Percentiles rank a stretch among this genome's conserved stretches.
Conservation (phyloP, 1,140 invertebrate species). For the Zaprionus nigranus region DNA sequence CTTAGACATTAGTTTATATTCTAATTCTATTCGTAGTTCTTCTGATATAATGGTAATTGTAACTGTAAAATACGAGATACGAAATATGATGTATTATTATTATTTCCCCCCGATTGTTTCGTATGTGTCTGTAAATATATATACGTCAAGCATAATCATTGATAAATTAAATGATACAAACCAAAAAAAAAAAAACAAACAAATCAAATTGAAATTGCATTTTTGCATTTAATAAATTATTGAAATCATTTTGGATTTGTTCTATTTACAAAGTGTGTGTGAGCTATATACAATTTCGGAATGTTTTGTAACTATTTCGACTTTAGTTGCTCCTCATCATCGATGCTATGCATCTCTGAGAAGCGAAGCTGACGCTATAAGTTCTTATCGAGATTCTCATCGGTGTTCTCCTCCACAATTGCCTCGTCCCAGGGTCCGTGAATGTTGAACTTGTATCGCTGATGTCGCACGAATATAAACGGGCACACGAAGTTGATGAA, state of each 20-base stretch:
- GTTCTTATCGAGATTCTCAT: slow-evolving; percentile 74
- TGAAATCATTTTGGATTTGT: not conserved
- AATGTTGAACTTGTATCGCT: slow-evolving; percentile 96
- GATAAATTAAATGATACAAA: slow-evolving; percentile 43
- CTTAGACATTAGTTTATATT: slow-evolving; percentile 60
- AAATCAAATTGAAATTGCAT: slow-evolving; percentile 32
- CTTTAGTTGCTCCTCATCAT: slow-evolving; percentile 56
- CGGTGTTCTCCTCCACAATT: slow-evolving; percentile 86
- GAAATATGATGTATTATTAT: slow-evolving; percentile 39
- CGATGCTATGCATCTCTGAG: slow-evolving; percentile 63
- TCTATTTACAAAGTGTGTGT: slow-evolving; percentile 35
- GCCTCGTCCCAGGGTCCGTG: slow-evolving; percentile 98
- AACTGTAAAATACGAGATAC: not conserved
- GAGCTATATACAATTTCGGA: slow-evolving; percentile 9
- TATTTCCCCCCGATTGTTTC: slow-evolving; percentile 22
- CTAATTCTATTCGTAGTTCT: slow-evolving; percentile 55
- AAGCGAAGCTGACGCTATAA: slow-evolving; percentile 78
- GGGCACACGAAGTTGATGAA: slow-evolving; percentile 92
- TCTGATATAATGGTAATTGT: slow-evolving; percentile 2
- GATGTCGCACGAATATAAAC: slow-evolving; percentile 91
- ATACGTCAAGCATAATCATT: slow-evolving; percentile 66
- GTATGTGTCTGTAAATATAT: slow-evolving; percentile 39
- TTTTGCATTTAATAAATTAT: slow-evolving; percentile 11
- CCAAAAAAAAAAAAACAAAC: slow-evolving; percentile 15
- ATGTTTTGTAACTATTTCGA: slow-evolving; percentile 8